Percentiles rank a stretch among this genome's conserved stretches.
Conservation (phyloP, 1,140 invertebrate species). For the Atopsyche davidsoni region DNA sequence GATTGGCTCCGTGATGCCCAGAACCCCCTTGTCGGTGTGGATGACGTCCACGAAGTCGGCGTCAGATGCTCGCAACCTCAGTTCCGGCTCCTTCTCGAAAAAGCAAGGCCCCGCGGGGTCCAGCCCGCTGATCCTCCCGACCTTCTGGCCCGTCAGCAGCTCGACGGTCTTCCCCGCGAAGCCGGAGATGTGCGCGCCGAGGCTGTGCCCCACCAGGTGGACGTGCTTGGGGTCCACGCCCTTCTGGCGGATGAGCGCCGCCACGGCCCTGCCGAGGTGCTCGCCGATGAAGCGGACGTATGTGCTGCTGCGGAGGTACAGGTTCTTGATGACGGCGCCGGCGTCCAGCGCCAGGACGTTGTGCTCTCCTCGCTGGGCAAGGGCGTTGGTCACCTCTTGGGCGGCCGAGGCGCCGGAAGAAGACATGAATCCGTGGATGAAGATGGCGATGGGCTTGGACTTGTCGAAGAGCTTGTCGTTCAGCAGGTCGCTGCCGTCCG, state of each 20-base stretch:
- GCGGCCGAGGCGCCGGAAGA: constrained; percentile 15
- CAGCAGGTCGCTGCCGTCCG: not conserved
- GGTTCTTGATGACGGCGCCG: constrained; percentile 37
- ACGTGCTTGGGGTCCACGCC: constrained; percentile 36
- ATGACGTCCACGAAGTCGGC: constrained; percentile 65
- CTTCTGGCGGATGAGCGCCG: constrained; percentile 42
- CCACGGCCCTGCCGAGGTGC: constrained; percentile 35
- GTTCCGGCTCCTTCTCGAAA: constrained; percentile 42
- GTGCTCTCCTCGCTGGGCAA: constrained; percentile 27
- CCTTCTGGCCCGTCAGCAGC: constrained; percentile 32
- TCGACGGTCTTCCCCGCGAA: constrained; percentile 43
- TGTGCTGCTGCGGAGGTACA: constrained; percentile 40
- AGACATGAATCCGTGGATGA: constrained; percentile 25
- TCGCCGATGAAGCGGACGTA: constrained; percentile 41
- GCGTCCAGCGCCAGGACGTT: constrained; percentile 41
- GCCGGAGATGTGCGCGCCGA: constrained; percentile 51
- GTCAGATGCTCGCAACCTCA: constrained; percentile 49
- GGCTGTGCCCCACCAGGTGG: constrained; percentile 41
- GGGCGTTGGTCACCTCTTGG: constrained; percentile 11
- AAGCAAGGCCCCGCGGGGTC: constrained; percentile 67
- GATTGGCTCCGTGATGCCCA: constrained; percentile 59
- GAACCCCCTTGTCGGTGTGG: constrained; percentile 65
- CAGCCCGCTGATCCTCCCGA: constrained; percentile 56
- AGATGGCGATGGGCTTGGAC: constrained; percentile 9
- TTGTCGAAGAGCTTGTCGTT: constrained; percentile 8